Conservation (phyloP, 2,113 vertebrate species). For the Sitta europaea region DNA sequence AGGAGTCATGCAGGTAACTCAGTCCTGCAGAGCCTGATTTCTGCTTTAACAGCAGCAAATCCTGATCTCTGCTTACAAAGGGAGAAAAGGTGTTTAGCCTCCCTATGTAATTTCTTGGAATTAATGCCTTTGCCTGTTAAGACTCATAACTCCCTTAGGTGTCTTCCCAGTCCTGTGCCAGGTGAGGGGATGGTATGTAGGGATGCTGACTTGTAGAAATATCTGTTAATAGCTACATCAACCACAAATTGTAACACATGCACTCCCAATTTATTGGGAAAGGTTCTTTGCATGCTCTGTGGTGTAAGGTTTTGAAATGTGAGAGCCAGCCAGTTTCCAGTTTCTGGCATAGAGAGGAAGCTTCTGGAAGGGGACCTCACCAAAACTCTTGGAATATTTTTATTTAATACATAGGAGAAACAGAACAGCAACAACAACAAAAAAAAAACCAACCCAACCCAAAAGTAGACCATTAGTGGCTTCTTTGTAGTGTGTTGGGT, state of each 20-base stretch:
- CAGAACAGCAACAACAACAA: rapidly evolving
- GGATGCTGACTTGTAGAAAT: neutral
- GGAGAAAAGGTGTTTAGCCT: neutral
- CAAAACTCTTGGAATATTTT: neutral
- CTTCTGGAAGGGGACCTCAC: neutral
- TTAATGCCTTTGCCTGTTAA: neutral
- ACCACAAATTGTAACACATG: neutral
- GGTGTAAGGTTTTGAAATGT: neutral
- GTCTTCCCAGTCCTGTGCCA: neutral
- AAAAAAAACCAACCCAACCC: neutral
- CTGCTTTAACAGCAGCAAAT: neutral
- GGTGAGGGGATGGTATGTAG: neutral
- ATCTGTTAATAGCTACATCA: neutral
- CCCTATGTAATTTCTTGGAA: neutral
- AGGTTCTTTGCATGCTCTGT: neutral
- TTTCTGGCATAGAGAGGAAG: neutral
- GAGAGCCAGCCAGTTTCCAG: neutral
- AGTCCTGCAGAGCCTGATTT: neutral
- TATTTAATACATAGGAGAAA: neutral
- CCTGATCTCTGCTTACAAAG: neutral
- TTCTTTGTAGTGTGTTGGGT: neutral
- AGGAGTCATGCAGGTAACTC: neutral
- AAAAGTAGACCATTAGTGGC: neutral
- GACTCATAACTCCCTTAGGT: neutral
- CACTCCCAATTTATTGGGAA: neutral